A percentile compares a stretch with the other conserved stretches of the same genome.
phyloP scores from a whole-genome alignment of 2,113 vertebrate species.

The Marcusenius ussheri region DNA sequence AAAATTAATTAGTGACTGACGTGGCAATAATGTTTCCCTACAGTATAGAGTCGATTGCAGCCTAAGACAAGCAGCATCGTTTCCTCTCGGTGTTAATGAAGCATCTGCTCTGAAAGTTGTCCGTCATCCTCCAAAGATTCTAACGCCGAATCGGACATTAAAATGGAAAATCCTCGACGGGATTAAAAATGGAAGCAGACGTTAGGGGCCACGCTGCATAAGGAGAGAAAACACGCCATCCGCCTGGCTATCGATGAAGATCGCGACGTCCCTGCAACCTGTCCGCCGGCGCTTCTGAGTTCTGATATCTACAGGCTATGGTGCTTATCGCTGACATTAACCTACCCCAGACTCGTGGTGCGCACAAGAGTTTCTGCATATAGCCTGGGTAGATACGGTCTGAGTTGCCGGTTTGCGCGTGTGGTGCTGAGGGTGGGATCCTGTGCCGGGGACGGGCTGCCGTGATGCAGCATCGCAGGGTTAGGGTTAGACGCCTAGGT shows the following conservation, averaged over 20 bases:
- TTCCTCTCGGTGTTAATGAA: not conserved
- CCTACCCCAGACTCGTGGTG: not conserved
- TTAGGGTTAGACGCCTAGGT: no score
- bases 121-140: not conserved
- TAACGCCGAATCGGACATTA: not conserved
- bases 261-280: not conserved
- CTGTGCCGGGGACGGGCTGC: not conserved
- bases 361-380: not conserved
- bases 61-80: not conserved
- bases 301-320: conserved; percentile 15
- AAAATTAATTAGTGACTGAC: not conserved
- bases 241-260: not conserved
- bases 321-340: conserved; percentile 4
- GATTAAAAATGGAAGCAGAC: not conserved
- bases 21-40: not conserved
- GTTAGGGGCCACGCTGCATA: not conserved
- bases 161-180: not conserved
- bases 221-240: not conserved
- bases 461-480: no score
- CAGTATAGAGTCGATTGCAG: not conserved
- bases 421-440: not conserved
- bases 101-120: not conserved
- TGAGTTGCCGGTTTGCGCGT: not conserved
- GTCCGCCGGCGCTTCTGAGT: not conserved
- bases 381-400: conserved; percentile 3